A percentile compares a stretch with the other conserved stretches of the same genome.
Conservation (phyloP, 2,888 invertebrate genomes). For the Campoplex capitator region DNA sequence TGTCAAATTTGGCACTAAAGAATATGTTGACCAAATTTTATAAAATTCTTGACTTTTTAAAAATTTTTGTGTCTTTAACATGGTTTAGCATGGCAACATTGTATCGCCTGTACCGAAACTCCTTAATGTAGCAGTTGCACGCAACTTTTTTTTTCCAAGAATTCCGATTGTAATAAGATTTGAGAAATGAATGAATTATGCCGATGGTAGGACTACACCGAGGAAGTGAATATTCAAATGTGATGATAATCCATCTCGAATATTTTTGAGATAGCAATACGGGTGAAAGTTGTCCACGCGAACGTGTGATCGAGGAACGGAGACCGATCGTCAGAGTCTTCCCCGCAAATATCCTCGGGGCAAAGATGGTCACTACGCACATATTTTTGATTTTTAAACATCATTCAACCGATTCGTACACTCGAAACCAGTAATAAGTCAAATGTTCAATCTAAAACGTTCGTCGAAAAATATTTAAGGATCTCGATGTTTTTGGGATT, state of each 20-base stretch:
- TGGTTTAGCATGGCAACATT: no score
- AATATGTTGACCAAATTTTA: no score
- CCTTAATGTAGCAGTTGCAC: background rate
- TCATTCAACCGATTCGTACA: background rate
- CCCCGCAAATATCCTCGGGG: slow-evolving; percentile 20
- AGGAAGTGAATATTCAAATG: slow-evolving; percentile 20
- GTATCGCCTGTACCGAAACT: no score
- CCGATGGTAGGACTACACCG: background rate
- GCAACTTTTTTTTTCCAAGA: background rate
- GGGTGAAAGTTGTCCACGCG: slow-evolving; percentile 23
- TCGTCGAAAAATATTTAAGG: background rate
- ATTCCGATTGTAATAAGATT: background rate
- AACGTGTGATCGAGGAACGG: background rate
- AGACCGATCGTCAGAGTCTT: background rate
- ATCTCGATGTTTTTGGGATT: background rate
- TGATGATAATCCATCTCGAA: slow-evolving; percentile 12
- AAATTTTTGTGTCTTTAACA: no score
- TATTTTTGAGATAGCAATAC: background rate
- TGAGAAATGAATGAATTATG: background rate
- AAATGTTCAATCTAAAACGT: background rate
- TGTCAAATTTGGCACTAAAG: no score
- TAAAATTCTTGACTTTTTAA: no score
- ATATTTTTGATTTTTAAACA: background rate
- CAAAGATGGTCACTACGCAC: slow-evolving; percentile 13
- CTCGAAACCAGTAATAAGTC: background rate